These are phyloP conservation scores for Scolopax mira DNA, from an alignment of 2,113 vertebrate genomes.

Conservation along the genomic window DNA sequence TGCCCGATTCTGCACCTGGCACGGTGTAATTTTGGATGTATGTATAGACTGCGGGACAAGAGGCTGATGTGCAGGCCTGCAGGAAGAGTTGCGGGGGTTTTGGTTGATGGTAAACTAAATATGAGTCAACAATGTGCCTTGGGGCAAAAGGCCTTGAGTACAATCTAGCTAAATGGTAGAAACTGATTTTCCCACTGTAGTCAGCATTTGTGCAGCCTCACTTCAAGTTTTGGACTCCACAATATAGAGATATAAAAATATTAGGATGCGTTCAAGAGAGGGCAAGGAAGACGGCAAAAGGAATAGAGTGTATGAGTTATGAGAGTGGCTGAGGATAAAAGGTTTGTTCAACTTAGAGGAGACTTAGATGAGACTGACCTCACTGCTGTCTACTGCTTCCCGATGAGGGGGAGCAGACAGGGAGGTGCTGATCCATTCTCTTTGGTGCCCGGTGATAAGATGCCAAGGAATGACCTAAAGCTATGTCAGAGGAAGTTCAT, in stretches of 20 bases:
- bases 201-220: background rate
- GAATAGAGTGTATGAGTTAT: background rate
- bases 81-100: background rate
- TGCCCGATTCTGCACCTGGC: background rate
- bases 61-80: background rate
- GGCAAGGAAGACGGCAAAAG: background rate
- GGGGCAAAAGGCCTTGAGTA: background rate
- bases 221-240: background rate
- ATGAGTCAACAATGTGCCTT: fast-evolving
- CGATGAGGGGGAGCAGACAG: background rate
- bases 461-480: background rate
- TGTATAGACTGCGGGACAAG: no score
- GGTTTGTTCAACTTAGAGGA: background rate
- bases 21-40: background rate
- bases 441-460: background rate
- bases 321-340: background rate
- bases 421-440: background rate
- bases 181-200: background rate
- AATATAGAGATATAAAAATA: background rate
- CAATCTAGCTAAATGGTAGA: background rate
- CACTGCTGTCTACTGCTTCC: background rate
- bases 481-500: background rate
- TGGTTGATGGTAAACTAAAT: background rate
- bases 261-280: background rate
- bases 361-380: no score